Percentiles rank a stretch among this genome's conserved stretches.
phyloP scores from a whole-genome alignment of 2,113 vertebrate species.

The Phalacrocorax aristotelis region DNA sequence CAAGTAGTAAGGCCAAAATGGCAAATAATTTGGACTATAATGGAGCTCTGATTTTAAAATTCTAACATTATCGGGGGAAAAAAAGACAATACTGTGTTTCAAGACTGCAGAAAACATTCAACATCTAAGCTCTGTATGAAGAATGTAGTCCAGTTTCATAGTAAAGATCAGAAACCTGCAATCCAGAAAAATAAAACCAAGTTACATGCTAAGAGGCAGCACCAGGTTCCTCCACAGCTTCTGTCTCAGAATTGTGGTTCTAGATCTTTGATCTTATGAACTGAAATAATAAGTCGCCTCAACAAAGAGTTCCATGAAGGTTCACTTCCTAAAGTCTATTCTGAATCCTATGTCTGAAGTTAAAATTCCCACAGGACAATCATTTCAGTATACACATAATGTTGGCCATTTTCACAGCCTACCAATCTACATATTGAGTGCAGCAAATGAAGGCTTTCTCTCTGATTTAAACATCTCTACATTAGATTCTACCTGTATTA shows the following conservation, averaged over 20 bases:
- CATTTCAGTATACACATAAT: accelerated
- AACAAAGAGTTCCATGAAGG: background rate
- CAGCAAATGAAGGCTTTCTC: background rate
- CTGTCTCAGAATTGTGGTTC: background rate
- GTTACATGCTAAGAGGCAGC: background rate
- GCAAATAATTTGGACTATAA: background rate
- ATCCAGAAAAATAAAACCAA: background rate
- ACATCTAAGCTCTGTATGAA: background rate
- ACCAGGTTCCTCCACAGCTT: background rate
- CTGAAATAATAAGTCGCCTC: background rate
- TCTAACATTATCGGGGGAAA: background rate
- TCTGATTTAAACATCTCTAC: background rate
- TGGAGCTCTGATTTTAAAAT: background rate
- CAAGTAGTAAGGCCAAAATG: background rate
- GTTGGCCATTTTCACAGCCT: background rate
- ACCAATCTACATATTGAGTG: background rate
- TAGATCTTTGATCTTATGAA: background rate
- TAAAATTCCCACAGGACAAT: background rate
- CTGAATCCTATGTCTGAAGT: background rate
- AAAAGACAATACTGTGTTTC: background rate
- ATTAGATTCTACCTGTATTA: background rate
- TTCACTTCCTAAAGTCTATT: background rate
- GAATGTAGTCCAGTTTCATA: background rate
- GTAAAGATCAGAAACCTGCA: background rate
- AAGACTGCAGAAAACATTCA: background rate